These are phyloP conservation scores for Deilephila elpenor DNA, from an alignment of 2,888 invertebrate genomes.

Conservation along the genomic window DNA sequence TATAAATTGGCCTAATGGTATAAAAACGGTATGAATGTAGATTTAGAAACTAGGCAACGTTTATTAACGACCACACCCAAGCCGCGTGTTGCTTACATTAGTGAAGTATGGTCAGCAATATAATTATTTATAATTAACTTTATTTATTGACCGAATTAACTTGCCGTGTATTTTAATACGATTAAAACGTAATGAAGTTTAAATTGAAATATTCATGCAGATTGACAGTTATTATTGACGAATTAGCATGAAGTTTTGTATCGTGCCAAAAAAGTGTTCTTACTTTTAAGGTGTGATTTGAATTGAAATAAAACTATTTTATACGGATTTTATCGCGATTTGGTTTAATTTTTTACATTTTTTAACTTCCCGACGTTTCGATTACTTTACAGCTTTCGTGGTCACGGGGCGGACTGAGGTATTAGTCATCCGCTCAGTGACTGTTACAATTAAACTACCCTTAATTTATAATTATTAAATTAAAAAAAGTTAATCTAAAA, in stretches of 20 bases:
- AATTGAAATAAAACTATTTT: too few species aligned
- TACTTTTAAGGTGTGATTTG: too few species aligned
- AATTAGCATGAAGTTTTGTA: constrained; percentile 11
- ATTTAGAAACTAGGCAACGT: constrained; percentile 62
- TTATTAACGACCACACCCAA: constrained; percentile 63
- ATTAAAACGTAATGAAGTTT: constrained; percentile 11
- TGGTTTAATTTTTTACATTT: too few species aligned
- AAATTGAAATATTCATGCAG: constrained; percentile 16
- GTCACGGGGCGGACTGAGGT: too few species aligned
- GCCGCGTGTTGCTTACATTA: constrained; percentile 38
- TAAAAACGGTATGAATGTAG: constrained; percentile 40
- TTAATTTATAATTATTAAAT: too few species aligned
- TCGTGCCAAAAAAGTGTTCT: not conserved
- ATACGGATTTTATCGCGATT: too few species aligned
- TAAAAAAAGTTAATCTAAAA: too few species aligned
- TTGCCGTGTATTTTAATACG: not conserved
- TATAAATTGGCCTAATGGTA: constrained; percentile 22
- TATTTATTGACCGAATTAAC: constrained; percentile 4
- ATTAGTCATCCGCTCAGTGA: too few species aligned
- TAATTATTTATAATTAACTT: constrained; percentile 36
- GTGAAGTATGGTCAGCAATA: constrained; percentile 48
- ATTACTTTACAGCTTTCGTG: too few species aligned
- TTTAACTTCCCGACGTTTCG: too few species aligned
- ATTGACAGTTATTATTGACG: constrained; percentile 8
- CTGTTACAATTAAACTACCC: too few species aligned